Evolutionary conservation across 30 jellyfish, hydroid and myxozoan species (phyloP), one percentile per base, ranked within the genome.

Genomic region (Aurelia aurita): DNA sequence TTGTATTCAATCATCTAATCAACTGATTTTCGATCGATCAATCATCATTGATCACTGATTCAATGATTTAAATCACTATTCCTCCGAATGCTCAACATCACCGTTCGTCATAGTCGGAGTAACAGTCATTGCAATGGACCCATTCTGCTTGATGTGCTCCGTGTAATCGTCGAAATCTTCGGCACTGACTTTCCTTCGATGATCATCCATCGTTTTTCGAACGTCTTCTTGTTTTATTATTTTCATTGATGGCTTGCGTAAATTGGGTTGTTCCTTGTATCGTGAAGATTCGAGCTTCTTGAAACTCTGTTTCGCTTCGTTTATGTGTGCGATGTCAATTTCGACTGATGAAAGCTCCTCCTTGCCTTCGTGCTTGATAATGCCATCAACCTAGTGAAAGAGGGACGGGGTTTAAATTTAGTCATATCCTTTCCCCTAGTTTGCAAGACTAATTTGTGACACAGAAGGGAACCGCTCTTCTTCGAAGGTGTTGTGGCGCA

Each of bases 101-200:
- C 88, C 79, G 45, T 77, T 77, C 79, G 20, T 59, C 39, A 29
- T 39, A 8, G 51, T 39, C 13, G 51, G 51, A 39, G 51, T 12
- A 3, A 49, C 69, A 29, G 43, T 51, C 10, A 66, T 18, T 18
- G 66, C 88, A 29, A 25, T 12, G 18, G 69, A 25, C 20, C 88
- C 88, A 43, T 77, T 77, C 31, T 66, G 69, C 19, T 60, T 77
- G 29, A 43, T 58, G 55, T 77, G 88, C 69, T 77, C 88, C 0
- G 88, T 58, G 20, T 60, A 77, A 35, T 77, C 88, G 59, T 77
- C 88, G 44, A 77, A 77, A 34, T 83, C 93, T 34, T 83, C 93
- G 2, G 79, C 93, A 18, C 81, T 69, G 54, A 83, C 93, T 59
- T 83, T 70, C 44, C 75, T 83, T 22, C 82, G 79, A 55, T 70